Evolutionary conservation across 2,888 invertebrate genomes (phyloP).

Genomic region (Stenoptilia bipunctidactyla): DNA sequence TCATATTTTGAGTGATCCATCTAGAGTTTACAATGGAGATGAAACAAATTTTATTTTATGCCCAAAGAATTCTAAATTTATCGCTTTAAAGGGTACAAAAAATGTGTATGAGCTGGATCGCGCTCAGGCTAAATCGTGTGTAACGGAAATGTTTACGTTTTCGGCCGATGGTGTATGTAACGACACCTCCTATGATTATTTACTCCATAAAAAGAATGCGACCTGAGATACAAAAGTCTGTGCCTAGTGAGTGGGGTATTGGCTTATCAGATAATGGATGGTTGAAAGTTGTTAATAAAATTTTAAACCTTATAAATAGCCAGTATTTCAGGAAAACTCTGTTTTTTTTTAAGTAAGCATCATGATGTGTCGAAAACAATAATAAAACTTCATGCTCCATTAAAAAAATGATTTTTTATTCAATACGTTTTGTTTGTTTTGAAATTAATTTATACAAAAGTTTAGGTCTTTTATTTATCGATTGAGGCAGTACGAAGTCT

Average conservation of each 20-base stretch:
- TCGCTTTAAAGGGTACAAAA: conserved; percentile 16
- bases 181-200: conserved; percentile 28
- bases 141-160: conserved; percentile 39
- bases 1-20: conserved; percentile 8
- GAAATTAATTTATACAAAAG: too few species aligned
- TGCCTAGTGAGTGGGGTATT: conserved; percentile 5
- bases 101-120: conserved; percentile 36
- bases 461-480: too few species aligned
- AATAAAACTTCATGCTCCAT: too few species aligned
- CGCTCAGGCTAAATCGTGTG: too few species aligned
- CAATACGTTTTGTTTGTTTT: too few species aligned
- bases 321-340: too few species aligned
- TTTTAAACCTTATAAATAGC: too few species aligned
- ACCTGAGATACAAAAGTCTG: conserved; percentile 1
- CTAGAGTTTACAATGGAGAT: conserved; percentile 19
- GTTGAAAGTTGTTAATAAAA: conserved; percentile 6
- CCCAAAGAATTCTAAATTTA: conserved; percentile 18
- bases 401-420: too few species aligned
- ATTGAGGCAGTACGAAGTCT: too few species aligned
- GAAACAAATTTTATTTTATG: conserved; percentile 19
- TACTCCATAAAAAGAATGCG: background rate
- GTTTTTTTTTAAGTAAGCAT: too few species aligned
- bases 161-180: conserved; percentile 25
- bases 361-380: too few species aligned
- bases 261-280: conserved; percentile 4